These are phyloP conservation scores for Cryptoblepharus egeriae DNA, from an alignment of 2,797 vertebrate species.

Conservation along the genomic window DNA sequence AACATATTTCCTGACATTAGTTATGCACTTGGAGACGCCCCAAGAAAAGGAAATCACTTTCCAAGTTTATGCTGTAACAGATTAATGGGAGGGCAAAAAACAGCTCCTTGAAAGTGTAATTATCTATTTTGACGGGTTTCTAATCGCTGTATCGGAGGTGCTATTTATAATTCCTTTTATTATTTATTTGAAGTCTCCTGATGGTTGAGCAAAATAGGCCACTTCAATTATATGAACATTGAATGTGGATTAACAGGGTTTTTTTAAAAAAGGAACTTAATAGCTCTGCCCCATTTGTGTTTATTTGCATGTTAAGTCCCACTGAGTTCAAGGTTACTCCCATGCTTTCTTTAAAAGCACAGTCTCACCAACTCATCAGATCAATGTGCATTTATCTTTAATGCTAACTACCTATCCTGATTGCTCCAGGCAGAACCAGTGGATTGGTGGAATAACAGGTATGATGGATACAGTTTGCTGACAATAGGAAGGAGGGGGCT, in stretches of 20 bases:
- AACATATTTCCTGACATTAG: slow-evolving; percentile 53
- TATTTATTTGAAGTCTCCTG: slow-evolving; percentile 54
- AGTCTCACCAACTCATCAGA: not conserved
- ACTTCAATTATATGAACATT: slow-evolving; percentile 40
- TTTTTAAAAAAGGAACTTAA: not conserved
- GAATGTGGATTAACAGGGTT: not conserved
- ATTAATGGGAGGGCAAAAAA: slow-evolving; percentile 50
- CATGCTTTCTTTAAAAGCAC: not conserved
- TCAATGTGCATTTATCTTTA: not conserved
- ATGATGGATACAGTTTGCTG: no score
- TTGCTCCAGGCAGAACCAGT: no score
- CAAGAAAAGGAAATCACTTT: slow-evolving; percentile 50
- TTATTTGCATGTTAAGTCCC: not conserved
- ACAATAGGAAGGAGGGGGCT: no score
- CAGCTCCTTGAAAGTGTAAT: slow-evolving; percentile 62
- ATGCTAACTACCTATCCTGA: not conserved
- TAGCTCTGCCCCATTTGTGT: no score
- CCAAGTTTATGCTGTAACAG: slow-evolving; percentile 48
- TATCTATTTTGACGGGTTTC: slow-evolving; percentile 55
- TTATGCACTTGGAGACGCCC: slow-evolving; percentile 55
- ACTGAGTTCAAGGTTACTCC: not conserved
- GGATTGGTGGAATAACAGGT: no score
- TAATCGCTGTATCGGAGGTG: slow-evolving; percentile 51
- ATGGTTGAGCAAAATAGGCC: slow-evolving; percentile 53
- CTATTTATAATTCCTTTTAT: slow-evolving; percentile 62